phyloP scores from a whole-genome alignment of 1,140 invertebrate species.

The Formica selysi region DNA sequence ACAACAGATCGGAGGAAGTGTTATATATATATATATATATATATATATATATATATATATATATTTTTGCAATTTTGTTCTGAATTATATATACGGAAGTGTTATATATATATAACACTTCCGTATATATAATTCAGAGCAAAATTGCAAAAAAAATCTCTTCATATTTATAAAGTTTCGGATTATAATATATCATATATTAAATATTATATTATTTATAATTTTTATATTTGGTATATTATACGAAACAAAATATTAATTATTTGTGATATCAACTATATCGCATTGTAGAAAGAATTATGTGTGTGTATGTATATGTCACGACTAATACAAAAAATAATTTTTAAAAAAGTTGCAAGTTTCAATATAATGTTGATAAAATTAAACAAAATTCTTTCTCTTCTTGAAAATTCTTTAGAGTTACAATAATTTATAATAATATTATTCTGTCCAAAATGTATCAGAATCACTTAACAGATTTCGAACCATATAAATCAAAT shows the following conservation, averaged over 20 bases:
- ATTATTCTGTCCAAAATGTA: not conserved
- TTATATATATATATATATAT: too few species aligned
- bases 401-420: not conserved
- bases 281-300: not conserved
- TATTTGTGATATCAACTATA: too few species aligned
- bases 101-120: not conserved
- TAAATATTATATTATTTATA: conserved; percentile 12
- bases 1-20: too few species aligned
- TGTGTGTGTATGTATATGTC: not conserved
- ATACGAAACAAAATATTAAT: not conserved
- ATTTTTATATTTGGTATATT: not conserved
- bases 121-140: not conserved
- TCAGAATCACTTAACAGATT: not conserved
- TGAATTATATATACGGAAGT: too few species aligned
- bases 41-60: too few species aligned
- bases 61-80: too few species aligned
- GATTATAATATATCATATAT: not conserved
- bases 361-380: not conserved
- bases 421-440: not conserved
- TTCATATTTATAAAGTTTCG: not conserved
- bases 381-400: not conserved
- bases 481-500: not conserved
- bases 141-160: not conserved
- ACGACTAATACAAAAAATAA: not conserved
- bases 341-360: conserved; percentile 2